Evolutionary conservation across 2,797 vertebrate genomes (phyloP).

Genomic region (Psittacula echo): DNA sequence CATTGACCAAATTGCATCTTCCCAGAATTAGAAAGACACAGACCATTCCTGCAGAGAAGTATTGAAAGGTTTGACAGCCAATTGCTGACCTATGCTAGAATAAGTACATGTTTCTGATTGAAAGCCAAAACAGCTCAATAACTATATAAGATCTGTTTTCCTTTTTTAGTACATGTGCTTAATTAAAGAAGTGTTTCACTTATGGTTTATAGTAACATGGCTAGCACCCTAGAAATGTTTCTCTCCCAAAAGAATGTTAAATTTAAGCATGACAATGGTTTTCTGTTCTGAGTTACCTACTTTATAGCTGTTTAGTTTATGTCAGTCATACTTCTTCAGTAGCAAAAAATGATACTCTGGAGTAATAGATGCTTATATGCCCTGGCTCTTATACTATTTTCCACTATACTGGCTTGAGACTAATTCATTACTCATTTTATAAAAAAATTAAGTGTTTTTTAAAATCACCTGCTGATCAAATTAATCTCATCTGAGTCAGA

Average conservation of each 20-base stretch:
- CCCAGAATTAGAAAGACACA: constrained; percentile 10
- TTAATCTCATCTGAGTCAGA: neutral
- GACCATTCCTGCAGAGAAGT: neutral
- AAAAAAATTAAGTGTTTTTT: neutral
- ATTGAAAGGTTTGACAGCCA: constrained; percentile 12
- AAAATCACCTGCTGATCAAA: neutral
- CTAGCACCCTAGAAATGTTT: neutral
- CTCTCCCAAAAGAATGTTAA: neutral
- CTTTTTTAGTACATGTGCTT: neutral
- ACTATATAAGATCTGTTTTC: neutral
- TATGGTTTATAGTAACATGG: neutral
- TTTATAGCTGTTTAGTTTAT: neutral
- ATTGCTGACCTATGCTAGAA: neutral
- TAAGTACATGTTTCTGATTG: neutral
- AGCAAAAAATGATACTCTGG: neutral
- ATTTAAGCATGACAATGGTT: neutral
- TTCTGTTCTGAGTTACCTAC: neutral
- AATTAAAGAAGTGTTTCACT: neutral
- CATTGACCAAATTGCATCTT: constrained; percentile 10
- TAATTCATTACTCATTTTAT: too few relatives aligned
- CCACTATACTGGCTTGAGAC: neutral
- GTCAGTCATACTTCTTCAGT: neutral
- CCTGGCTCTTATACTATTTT: neutral
- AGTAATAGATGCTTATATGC: neutral
- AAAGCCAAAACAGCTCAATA: neutral